phyloP scores from a whole-genome alignment of 2,888 invertebrate genomes.

The Agriopis marginaria region DNA sequence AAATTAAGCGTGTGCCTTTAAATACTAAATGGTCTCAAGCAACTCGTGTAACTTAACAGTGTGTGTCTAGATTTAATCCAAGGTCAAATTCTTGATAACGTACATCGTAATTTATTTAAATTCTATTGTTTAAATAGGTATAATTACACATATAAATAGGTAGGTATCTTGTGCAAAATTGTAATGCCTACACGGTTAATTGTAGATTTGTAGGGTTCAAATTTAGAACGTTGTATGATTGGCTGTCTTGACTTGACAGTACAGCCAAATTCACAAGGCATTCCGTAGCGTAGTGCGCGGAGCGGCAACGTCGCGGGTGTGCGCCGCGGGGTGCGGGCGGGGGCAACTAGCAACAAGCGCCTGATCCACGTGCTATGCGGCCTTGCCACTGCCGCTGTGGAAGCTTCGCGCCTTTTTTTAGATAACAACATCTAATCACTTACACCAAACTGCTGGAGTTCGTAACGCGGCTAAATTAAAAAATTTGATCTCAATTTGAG shows the following conservation, averaged over 20 bases:
- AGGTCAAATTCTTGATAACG: slow-evolving; percentile 53
- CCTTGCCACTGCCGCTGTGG: slow-evolving; percentile 77
- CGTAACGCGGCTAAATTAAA: slow-evolving; percentile 46
- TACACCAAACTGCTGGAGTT: slow-evolving; percentile 55
- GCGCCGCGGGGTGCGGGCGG: slow-evolving; percentile 41
- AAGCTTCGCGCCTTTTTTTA: slow-evolving; percentile 82
- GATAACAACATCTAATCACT: slow-evolving; percentile 69
- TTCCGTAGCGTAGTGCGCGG: slow-evolving; percentile 56
- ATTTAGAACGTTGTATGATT: slow-evolving; percentile 47
- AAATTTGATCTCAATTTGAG: slow-evolving; percentile 9
- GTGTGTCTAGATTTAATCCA: slow-evolving; percentile 34
- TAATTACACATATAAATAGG: background rate
- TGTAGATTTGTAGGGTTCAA: slow-evolving; percentile 22
- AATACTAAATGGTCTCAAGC: slow-evolving; percentile 14
- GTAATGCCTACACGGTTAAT: slow-evolving; percentile 2
- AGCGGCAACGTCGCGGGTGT: slow-evolving; percentile 77
- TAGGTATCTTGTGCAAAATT: background rate
- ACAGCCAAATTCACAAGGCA: slow-evolving; percentile 65
- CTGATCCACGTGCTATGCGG: slow-evolving; percentile 78
- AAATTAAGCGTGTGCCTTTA: background rate
- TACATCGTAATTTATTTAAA: slow-evolving; percentile 29
- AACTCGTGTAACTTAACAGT: slow-evolving; percentile 26
- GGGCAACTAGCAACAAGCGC: slow-evolving; percentile 80
- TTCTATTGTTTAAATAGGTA: slow-evolving; percentile 10
- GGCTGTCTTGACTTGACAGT: slow-evolving; percentile 59